A percentile compares a stretch with the other conserved stretches of the same genome.
Evolutionary conservation across 35 echinoderm and acorn worm species (phyloP).

Genomic region (Lytechinus pictus): DNA sequence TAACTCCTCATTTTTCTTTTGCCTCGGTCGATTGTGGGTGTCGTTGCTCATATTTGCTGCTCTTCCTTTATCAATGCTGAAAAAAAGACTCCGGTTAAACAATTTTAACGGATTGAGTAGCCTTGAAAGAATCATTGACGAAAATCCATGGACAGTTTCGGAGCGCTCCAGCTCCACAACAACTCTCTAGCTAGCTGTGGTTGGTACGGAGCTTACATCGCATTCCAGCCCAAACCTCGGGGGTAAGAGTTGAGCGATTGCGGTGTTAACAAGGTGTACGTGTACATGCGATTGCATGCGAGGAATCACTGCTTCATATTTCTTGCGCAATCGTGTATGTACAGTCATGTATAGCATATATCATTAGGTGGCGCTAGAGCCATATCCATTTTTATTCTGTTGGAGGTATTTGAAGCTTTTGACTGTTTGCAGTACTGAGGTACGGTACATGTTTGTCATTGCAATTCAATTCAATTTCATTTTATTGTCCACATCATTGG

Average conservation of each 20-base stretch:
- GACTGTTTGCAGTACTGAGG: too few relatives aligned
- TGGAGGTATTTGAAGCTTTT: too few relatives aligned
- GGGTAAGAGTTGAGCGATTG: not conserved
- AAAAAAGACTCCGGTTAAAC: not conserved
- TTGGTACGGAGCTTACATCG: not conserved
- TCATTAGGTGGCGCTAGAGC: not conserved
- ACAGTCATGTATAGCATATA: not conserved
- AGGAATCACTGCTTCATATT: too few relatives aligned
- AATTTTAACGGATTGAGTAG: not conserved
- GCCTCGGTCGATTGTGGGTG: not conserved
- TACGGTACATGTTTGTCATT: too few relatives aligned
- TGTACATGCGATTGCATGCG: too few relatives aligned
- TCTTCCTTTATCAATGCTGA: not conserved
- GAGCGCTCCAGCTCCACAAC: too few relatives aligned
- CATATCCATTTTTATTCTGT: too few relatives aligned
- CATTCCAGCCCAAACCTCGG: not conserved
- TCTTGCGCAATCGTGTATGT: not conserved
- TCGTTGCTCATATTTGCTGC: not conserved
- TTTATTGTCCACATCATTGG: too few relatives aligned
- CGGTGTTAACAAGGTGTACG: not conserved
- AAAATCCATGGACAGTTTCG: not conserved
- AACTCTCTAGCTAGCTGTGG: too few relatives aligned
- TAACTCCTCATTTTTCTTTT: constrained; percentile 56
- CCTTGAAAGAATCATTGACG: not conserved
- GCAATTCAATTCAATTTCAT: too few relatives aligned